These are phyloP conservation scores for Julus scandinavius DNA, from an alignment of 2,888 invertebrate genomes.

Conservation along the genomic window DNA sequence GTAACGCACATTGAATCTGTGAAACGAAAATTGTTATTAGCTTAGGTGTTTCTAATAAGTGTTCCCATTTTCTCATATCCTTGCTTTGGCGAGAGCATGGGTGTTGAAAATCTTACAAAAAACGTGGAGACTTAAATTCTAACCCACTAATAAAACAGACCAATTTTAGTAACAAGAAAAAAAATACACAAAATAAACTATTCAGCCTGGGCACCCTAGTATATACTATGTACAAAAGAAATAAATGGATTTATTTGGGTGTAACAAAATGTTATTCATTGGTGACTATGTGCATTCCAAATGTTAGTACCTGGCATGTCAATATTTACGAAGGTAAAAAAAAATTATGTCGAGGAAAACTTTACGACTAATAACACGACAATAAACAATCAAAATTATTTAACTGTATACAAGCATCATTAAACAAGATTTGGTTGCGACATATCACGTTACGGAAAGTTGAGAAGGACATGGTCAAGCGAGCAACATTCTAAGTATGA, in stretches of 20 bases:
- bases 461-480: not conserved
- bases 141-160: not conserved
- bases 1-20: too few species aligned
- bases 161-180: not conserved
- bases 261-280: not conserved
- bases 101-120: not conserved
- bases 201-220: not conserved
- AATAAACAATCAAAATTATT: conserved; percentile 31
- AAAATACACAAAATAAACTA: not conserved
- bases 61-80: not conserved
- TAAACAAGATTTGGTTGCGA: conserved; percentile 26
- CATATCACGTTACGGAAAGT: not conserved
- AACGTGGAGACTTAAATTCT: not conserved
- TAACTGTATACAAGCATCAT: not conserved
- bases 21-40: not conserved
- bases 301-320: not conserved
- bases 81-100: not conserved
- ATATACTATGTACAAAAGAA: not conserved
- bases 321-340: not conserved
- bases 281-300: not conserved
- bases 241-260: not conserved
- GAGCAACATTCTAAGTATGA: not conserved
- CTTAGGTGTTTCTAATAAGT: not conserved
- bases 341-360: not conserved
- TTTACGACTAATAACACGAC: not conserved